Base-by-base conservation (phyloP, 1,140 invertebrate species). In the Aphis gossypii region DNA sequence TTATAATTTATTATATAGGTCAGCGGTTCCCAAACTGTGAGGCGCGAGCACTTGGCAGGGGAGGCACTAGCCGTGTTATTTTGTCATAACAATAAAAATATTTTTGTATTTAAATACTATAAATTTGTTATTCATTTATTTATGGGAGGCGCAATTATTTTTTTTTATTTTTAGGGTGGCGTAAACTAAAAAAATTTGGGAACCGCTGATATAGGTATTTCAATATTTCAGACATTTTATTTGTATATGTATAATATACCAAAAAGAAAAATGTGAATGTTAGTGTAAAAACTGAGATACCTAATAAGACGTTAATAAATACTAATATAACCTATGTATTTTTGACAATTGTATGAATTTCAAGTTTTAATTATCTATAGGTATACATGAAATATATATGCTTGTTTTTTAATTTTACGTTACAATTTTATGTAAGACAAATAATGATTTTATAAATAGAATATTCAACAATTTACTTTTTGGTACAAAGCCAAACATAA, bases 371-470 rank as follows among this genome's bases (percentile, higher is more conserved):
- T 11, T 84, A 84, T 41, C 30, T 56, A 88, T 25, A 51, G 48
- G 21, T 38, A 30, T 20, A 48, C 30, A 35, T 48, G 21, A 87
- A 46, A 87, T 48, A 18, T 48, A 87, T 35, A 87, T 35, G 14
- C 44, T n/a, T 20, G 30, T 48, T 48, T 21, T 46, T 11, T 46
- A 46, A 51, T 51, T 51, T 51, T 51, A 48, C 2, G 14, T 51
- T 84, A 87, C 48, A 35, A 87, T n/a, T 87, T 87, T 87, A 87
- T 87, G 20, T 7, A 25, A 41, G 48, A 25, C 21, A 89, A 54
- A 89, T 54, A 89, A 25, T 11, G n/a, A 91, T 46, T 76, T 91
- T 68, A 91, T 91, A 68, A 91, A 91, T 91, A 91, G 90, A 76
- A 76, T 76, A 44, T 46, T 90, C 14, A 68, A 68, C 38, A 76